These are phyloP conservation scores for Notiomystis cincta DNA, from an alignment of 2,113 vertebrate species.

Conservation along the genomic window DNA sequence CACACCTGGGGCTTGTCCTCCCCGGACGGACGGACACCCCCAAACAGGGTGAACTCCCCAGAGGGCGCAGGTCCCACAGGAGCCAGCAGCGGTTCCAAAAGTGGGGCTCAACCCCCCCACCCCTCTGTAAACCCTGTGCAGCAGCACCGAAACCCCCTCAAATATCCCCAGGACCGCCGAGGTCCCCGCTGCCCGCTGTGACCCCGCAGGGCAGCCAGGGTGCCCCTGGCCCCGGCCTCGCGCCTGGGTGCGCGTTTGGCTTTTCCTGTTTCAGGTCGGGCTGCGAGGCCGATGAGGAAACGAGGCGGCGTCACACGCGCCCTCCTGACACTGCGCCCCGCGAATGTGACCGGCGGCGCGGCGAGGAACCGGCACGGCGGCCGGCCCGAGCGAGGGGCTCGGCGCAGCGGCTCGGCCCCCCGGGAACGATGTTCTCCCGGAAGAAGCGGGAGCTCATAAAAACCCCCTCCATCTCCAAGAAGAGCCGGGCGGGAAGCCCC, in stretches of 20 bases:
- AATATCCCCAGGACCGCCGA: fast-evolving
- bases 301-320: conserved; percentile 44
- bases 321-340: conserved; percentile 24
- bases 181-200: not conserved
- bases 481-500: conserved; percentile 88
- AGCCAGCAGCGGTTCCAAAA: fast-evolving
- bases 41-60: not conserved
- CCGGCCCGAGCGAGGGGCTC: not conserved
- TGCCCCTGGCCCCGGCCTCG: not conserved
- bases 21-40: not conserved
- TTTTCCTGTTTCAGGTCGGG: conserved; percentile 55
- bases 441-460: conserved; percentile 94
- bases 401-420: not conserved
- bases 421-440: conserved; percentile 82
- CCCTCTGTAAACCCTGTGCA: fast-evolving
- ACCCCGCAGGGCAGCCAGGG: not conserved
- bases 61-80: fast-evolving
- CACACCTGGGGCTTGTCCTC: not conserved
- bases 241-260: not conserved
- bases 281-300: conserved; percentile 47
- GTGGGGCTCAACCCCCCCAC: not conserved
- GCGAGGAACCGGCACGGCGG: not conserved
- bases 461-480: conserved; percentile 94
- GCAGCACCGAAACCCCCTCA: not conserved
- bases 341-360: not conserved